Evolutionary conservation across 1,140 invertebrate species (phyloP).

Genomic region (Scaptomyza montana): DNA sequence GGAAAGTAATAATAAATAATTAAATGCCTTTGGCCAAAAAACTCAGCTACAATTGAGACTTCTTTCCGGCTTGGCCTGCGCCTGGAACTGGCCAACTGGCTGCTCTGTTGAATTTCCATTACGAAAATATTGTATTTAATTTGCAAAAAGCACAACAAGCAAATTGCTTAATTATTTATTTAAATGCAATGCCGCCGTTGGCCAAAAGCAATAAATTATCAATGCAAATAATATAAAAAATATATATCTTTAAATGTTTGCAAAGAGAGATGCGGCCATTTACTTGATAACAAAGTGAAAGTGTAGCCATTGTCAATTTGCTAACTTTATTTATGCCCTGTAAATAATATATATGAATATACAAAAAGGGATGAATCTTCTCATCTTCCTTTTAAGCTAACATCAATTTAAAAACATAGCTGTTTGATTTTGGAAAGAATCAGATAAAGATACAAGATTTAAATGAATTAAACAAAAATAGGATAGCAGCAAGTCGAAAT

Average conservation of each 20-base stretch:
- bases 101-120: constrained; percentile 54
- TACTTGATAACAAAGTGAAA: constrained; percentile 65
- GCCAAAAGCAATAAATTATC: constrained; percentile 52
- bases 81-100: not conserved
- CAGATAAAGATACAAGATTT: too few relatives aligned
- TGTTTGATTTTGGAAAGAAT: too few relatives aligned
- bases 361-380: too few relatives aligned
- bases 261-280: constrained; percentile 30
- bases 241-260: not conserved
- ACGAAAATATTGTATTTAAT: constrained; percentile 63
- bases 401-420: too few relatives aligned
- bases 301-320: constrained; percentile 20
- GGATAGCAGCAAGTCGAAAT: not conserved
- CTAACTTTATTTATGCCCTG: constrained; percentile 15
- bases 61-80: constrained; percentile 22
- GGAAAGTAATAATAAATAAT: constrained; percentile 39
- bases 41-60: constrained; percentile 51
- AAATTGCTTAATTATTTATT: constrained; percentile 70
- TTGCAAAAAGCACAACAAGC: constrained; percentile 50
- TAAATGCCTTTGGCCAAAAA: constrained; percentile 45
- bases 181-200: constrained; percentile 51
- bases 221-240: constrained; percentile 36
- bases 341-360: too few relatives aligned
- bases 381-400: too few relatives aligned
- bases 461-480: not conserved